These are phyloP conservation scores for Oeneis ivallda DNA, from an alignment of 2,888 invertebrate species.

Conservation along the genomic window DNA sequence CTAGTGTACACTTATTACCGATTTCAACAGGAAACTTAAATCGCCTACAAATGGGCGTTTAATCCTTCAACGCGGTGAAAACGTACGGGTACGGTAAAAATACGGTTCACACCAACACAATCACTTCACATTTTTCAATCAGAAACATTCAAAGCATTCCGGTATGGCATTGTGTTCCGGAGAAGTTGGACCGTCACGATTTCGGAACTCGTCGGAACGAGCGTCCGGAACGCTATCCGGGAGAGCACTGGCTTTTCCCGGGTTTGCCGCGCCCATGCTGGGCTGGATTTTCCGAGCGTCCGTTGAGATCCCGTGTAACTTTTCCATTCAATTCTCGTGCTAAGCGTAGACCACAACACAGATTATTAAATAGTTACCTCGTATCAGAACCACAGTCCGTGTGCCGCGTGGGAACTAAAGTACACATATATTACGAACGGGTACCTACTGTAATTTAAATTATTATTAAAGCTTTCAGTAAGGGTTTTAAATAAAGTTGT, in stretches of 20 bases:
- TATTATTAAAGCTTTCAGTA: neutral
- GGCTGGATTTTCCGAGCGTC: slow-evolving; percentile 36
- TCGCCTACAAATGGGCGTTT: slow-evolving; percentile 26
- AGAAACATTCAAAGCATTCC: slow-evolving; percentile 51
- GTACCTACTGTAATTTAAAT: neutral
- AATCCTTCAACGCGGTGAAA: slow-evolving; percentile 26
- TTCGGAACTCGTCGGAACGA: slow-evolving; percentile 33
- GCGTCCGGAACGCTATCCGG: slow-evolving; percentile 52
- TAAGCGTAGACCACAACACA: neutral
- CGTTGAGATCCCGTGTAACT: slow-evolving; percentile 47
- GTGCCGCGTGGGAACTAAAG: neutral
- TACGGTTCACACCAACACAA: slow-evolving; percentile 23
- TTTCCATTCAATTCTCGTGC: slow-evolving; percentile 47
- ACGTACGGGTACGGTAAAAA: too few species aligned
- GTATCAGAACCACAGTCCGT: neutral
- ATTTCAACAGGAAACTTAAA: slow-evolving; percentile 24
- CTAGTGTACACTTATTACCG: slow-evolving; percentile 24
- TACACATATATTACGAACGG: neutral
- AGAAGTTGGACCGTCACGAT: slow-evolving; percentile 44
- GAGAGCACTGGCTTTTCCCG: slow-evolving; percentile 53
- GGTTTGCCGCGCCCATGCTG: slow-evolving; percentile 48
- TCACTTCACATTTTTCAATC: slow-evolving; percentile 60
- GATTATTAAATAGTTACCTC: slow-evolving; percentile 9
- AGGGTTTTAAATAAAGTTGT: neutral
- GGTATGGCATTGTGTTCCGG: slow-evolving; percentile 54